phyloP scores from a whole-genome alignment of 2,888 invertebrate species.

The Andrena minutula region DNA sequence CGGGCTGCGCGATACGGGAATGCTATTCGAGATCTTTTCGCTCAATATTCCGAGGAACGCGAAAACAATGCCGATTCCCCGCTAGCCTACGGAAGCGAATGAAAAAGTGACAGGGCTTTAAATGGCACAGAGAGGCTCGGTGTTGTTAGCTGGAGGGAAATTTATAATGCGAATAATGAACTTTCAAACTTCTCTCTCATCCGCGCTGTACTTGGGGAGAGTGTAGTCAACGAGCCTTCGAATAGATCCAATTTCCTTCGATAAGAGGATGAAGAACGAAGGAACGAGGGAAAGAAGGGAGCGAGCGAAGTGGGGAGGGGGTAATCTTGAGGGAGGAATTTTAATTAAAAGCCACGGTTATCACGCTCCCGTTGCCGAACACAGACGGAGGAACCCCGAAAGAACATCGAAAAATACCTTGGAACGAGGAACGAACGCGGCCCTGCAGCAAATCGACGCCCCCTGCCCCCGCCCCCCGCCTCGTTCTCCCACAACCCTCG shows the following conservation, averaged over 20 bases:
- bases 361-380: conserved; percentile 51
- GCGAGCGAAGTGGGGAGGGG: not conserved
- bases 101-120: too few species aligned
- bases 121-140: not conserved
- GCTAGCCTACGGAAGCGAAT: too few species aligned
- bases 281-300: not conserved
- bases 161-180: too few species aligned
- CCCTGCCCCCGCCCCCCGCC: conserved; percentile 16
- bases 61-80: not conserved
- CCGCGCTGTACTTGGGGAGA: not conserved
- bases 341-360: conserved; percentile 63
- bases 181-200: not conserved
- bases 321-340: conserved; percentile 52
- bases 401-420: conserved; percentile 64
- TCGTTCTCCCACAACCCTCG: not conserved
- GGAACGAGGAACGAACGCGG: conserved; percentile 55
- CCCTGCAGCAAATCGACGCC: conserved; percentile 30
- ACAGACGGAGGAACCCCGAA: conserved; percentile 53
- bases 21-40: not conserved
- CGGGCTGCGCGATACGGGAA: not conserved
- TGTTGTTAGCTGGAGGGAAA: too few species aligned
- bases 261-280: conserved; percentile 3
- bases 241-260: conserved; percentile 31
- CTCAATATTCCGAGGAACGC: not conserved
- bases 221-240: not conserved